Conservation (phyloP, 30 jellyfish, hydroid and myxozoan genomes). For the Pseudorhiza aurosa region DNA sequence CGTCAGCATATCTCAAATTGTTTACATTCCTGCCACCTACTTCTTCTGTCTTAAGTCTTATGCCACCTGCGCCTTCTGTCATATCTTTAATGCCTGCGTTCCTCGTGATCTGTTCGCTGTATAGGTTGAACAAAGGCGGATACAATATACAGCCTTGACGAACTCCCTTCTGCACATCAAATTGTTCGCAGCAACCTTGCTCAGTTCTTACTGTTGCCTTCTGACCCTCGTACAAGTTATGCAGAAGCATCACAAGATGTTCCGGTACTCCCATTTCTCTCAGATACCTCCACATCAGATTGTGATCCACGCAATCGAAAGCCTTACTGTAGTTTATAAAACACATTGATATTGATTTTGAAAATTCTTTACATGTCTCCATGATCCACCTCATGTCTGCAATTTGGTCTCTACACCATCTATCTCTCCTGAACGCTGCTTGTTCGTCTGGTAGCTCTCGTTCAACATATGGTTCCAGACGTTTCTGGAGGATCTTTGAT, state of each 20-base stretch:
- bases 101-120: slow-evolving; percentile 22
- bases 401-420: slow-evolving; percentile 23
- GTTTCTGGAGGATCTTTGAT: too few species aligned
- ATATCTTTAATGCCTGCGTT: not conserved
- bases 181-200: not conserved
- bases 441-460: slow-evolving; percentile 31
- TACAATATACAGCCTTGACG: slow-evolving; percentile 39
- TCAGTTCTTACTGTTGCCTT: slow-evolving; percentile 23
- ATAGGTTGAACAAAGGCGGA: slow-evolving; percentile 23
- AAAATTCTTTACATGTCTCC: slow-evolving; percentile 16
- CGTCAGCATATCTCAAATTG: slow-evolving; percentile 29
- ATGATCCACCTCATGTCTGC: slow-evolving; percentile 13
- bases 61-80: too few species aligned
- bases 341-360: slow-evolving; percentile 4
- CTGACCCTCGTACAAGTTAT: slow-evolving; percentile 25
- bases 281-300: slow-evolving; percentile 5
- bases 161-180: slow-evolving; percentile 5
- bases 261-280: slow-evolving; percentile 29
- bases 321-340: slow-evolving; percentile 36
- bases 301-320: slow-evolving; percentile 37
- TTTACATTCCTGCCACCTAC: slow-evolving; percentile 1
- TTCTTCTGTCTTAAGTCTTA: too few species aligned
- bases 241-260: slow-evolving; percentile 16
- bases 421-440: slow-evolving; percentile 35
- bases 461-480: too few species aligned